phyloP scores from a whole-genome alignment of 2,113 vertebrate genomes.

The Emydura subglobosa region DNA sequence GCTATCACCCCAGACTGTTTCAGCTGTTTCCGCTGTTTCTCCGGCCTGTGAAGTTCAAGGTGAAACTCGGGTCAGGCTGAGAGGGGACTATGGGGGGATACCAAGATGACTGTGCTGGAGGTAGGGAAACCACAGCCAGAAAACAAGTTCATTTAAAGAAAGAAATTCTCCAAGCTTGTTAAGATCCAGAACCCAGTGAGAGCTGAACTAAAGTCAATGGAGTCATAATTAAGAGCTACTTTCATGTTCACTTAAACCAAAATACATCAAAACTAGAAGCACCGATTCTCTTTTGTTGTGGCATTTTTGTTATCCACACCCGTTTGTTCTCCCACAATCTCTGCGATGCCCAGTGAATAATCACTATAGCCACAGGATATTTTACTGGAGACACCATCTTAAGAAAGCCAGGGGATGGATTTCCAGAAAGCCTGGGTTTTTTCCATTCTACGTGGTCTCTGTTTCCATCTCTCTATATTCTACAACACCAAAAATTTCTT shows the following conservation, averaged over 20 bases:
- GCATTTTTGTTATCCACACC: background rate
- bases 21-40: background rate
- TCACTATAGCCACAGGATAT: background rate
- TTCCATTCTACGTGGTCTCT: background rate
- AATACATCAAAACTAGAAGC: constrained; percentile 26
- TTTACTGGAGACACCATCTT: background rate
- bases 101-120: background rate
- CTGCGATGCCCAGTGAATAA: background rate
- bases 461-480: background rate
- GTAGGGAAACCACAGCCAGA: constrained; percentile 1
- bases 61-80: background rate
- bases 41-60: constrained; percentile 14
- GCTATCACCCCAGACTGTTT: background rate
- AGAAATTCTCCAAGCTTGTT: constrained; percentile 28
- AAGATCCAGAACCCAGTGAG: background rate
- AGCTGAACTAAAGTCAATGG: background rate
- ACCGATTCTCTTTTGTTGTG: background rate
- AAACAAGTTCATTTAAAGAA: constrained; percentile 16
- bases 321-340: background rate
- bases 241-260: constrained; percentile 33
- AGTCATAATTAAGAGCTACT: constrained; percentile 8
- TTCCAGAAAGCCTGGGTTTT: background rate
- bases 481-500: rapidly evolving
- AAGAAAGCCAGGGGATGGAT: constrained; percentile 1
- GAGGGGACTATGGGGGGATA: background rate